Evolutionary conservation across 2,888 invertebrate species (phyloP).

Genomic region (Glaucopsyche alexis): DNA sequence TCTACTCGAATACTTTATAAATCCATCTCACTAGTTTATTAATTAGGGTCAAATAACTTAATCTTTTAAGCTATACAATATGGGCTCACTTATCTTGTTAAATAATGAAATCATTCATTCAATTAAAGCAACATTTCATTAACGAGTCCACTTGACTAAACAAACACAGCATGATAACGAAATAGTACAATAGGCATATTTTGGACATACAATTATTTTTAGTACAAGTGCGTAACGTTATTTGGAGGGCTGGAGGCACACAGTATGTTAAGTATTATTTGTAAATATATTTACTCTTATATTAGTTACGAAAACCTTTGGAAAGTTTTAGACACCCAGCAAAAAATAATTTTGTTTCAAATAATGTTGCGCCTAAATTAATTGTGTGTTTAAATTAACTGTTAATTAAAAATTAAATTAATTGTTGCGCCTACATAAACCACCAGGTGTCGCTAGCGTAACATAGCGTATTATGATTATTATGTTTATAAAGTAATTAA

Average conservation of each 20-base stretch:
- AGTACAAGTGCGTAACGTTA: too few relatives aligned
- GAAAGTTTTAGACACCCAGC: background rate
- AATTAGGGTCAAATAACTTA: slow-evolving; percentile 2
- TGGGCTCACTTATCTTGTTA: background rate
- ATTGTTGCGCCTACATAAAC: too few relatives aligned
- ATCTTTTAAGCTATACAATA: background rate
- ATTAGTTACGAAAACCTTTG: background rate
- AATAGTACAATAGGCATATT: background rate
- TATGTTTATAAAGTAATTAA: too few relatives aligned
- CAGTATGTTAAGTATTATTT: background rate
- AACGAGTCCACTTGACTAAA: slow-evolving; percentile 29
- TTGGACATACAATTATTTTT: slow-evolving; percentile 11
- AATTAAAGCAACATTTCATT: background rate
- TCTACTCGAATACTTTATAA: too few relatives aligned
- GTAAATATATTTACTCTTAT: background rate
- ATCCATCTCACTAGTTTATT: too few relatives aligned
- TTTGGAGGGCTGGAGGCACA: too few relatives aligned
- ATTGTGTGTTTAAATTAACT: too few relatives aligned
- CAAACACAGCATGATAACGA: slow-evolving; percentile 40
- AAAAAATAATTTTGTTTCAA: background rate
- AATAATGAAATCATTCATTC: background rate
- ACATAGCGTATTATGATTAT: too few relatives aligned
- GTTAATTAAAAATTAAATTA: too few relatives aligned
- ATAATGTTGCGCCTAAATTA: too few relatives aligned
- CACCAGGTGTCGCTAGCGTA: too few relatives aligned